These are phyloP conservation scores for Drosophila leonis DNA, from an alignment of 2,888 invertebrate genomes.

Conservation along the genomic window DNA sequence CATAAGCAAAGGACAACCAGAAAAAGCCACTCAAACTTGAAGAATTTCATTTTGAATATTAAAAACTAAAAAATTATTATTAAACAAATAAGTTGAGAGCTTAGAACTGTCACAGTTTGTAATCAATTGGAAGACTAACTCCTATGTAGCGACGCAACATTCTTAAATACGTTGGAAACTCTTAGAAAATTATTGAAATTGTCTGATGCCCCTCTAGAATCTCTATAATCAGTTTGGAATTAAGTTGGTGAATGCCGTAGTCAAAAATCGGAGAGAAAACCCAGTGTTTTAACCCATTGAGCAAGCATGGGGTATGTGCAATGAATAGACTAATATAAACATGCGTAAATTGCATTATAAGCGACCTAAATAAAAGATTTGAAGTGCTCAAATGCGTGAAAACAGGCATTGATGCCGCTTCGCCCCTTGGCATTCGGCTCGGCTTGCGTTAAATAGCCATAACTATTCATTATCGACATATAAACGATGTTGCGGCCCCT, in stretches of 20 bases:
- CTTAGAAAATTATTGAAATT: neutral
- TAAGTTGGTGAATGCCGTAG: slow-evolving; percentile 34
- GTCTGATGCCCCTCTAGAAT: neutral
- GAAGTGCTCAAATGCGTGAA: slow-evolving; percentile 36
- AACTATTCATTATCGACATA: slow-evolving; percentile 81
- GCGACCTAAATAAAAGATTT: slow-evolving; percentile 70
- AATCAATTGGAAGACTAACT: neutral
- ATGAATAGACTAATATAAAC: slow-evolving; percentile 59
- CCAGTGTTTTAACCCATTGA: slow-evolving; percentile 45
- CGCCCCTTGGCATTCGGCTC: slow-evolving; percentile 45
- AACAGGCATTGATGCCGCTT: slow-evolving; percentile 31
- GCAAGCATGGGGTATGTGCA: neutral
- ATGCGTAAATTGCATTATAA: slow-evolving; percentile 79
- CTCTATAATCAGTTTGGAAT: slow-evolving; percentile 46
- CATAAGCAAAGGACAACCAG: neutral
- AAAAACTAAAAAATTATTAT: neutral
- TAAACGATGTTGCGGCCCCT: slow-evolving; percentile 57
- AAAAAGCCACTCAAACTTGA: neutral
- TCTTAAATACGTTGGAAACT: slow-evolving; percentile 5
- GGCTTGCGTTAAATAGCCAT: slow-evolving; percentile 70
- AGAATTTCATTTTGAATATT: neutral
- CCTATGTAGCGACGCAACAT: neutral
- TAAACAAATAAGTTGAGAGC: neutral
- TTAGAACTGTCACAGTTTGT: neutral
- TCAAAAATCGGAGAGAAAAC: neutral